A percentile compares a stretch with the other conserved stretches of the same genome.
Evolutionary conservation across 2,797 vertebrate genomes (phyloP).

Genomic region (Liasis olivaceus): DNA sequence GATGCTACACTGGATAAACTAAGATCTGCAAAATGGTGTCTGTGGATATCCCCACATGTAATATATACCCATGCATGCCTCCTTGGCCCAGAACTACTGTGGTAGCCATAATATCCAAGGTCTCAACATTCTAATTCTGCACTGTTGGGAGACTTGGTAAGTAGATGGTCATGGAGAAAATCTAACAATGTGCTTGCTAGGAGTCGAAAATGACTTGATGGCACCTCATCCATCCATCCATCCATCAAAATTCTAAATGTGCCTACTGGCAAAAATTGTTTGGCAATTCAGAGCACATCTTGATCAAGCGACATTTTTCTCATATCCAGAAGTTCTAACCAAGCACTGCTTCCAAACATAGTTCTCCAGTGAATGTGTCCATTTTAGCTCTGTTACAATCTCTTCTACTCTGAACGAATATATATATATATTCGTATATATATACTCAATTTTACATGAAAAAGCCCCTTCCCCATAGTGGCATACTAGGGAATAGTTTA

Average conservation of each 20-base stretch:
- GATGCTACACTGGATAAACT: neutral
- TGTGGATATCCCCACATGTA: neutral
- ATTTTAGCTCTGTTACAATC: neutral
- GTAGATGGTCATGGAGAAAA: neutral
- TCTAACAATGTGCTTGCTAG: neutral
- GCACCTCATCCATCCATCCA: neutral
- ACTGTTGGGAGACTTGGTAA: neutral
- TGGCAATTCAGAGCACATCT: neutral
- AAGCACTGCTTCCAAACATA: neutral
- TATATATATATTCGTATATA: neutral
- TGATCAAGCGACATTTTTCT: neutral
- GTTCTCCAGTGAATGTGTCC: neutral
- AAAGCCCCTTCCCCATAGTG: neutral
- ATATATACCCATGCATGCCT: neutral
- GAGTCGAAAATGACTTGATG: neutral
- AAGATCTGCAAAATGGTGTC: neutral
- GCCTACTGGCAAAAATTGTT: neutral
- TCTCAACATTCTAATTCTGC: neutral
- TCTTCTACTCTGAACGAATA: neutral
- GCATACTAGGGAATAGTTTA: neutral
- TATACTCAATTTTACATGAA: neutral
- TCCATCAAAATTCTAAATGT: neutral
- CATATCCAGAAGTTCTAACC: neutral
- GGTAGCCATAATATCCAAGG: neutral
- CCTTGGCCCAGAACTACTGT: neutral